Base-by-base conservation (phyloP, 2,113 vertebrate species). In the Zosterops borbonicus region DNA sequence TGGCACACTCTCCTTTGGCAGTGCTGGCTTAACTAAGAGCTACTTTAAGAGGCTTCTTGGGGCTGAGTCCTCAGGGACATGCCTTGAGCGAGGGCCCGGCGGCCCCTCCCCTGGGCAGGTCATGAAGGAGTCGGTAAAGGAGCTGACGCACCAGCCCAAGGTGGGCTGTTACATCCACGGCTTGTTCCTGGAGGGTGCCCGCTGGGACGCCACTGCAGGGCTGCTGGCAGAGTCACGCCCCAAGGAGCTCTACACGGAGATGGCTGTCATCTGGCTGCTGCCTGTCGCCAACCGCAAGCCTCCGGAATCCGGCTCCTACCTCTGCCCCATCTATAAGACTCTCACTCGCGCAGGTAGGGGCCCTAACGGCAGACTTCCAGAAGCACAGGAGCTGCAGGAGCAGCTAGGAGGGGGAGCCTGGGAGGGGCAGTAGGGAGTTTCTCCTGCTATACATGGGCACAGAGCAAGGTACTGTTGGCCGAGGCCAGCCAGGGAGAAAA, bases 301-400 rank as follows among this genome's bases (percentile, higher is more conserved):
- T 11, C 97, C 97, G 4, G 44, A 92, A 35, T 96, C 96, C 0
- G 96, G 98, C 93, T 94, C 98, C 95, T 99, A 99, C 81, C 14
- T 99, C 52, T 99, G 99, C 89, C 99, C 98, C n/a, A 98, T 99
- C 97, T 99, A 99, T 35, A 99, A 99, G 97, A 99, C 99, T 1
- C 98, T 99, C 60, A 98, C 98, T 44, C 98, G 98, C 1, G 99
- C 99, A 83, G 99, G 99, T 99, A 96, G 47, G 97, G 83, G 28
- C 25, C 33, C 53, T 47, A 19, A 14, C 44, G 35, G 16, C 71
- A 41, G 17, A 16, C 22, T 70, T 83, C 24, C 28, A 52, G 22
- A 28, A 55, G 29, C 56, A 39, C 3, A 3, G 58, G 24, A 33
- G 14, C 1, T 47, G 37, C 28, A 77, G 63, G 41, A 44, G 37